Percentiles rank a stretch among this genome's conserved stretches.
phyloP scores from a whole-genome alignment of 2,113 vertebrate species.

The Chaetodon auriga region DNA sequence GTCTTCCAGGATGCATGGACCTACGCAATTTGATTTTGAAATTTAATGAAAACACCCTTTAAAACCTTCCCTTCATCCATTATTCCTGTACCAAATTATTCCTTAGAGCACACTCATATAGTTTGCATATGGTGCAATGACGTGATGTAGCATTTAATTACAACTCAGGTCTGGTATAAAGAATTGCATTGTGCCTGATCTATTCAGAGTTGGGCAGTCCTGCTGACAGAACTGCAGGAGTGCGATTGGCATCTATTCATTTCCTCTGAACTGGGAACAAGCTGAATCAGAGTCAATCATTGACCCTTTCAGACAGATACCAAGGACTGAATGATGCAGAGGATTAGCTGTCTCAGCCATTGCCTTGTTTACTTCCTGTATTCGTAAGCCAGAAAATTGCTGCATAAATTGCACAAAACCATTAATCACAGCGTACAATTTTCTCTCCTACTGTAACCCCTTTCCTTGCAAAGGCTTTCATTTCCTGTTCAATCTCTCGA shows the following conservation, averaged over 20 bases:
- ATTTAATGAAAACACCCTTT: not conserved
- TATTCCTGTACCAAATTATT: not conserved
- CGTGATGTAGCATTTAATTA: constrained; percentile 39
- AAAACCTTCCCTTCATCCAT: not conserved
- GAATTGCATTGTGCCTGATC: constrained; percentile 38
- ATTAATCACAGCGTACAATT: constrained; percentile 66
- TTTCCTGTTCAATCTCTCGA: constrained; percentile 72
- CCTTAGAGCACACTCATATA: not conserved
- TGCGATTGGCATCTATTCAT: constrained; percentile 84
- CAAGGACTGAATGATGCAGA: constrained; percentile 65
- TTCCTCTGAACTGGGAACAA: constrained; percentile 71
- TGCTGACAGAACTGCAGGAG: constrained; percentile 70
- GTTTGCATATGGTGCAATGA: constrained; percentile 14
- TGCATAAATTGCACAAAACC: constrained; percentile 64
- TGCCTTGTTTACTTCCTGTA: constrained; percentile 71
- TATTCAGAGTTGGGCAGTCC: constrained; percentile 73
- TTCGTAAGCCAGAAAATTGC: constrained; percentile 61
- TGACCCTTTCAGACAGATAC: constrained; percentile 81
- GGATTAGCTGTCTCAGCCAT: constrained; percentile 57
- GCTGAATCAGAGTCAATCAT: constrained; percentile 82
- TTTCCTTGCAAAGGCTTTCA: constrained; percentile 60
- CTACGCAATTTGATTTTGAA: not conserved
- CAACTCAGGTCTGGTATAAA: constrained; percentile 33
- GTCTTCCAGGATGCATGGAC: too few species aligned
- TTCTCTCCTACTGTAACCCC: constrained; percentile 54